Percentiles rank a stretch among this genome's conserved stretches.
phyloP scores from a whole-genome alignment of 2,888 invertebrate species.

The Lottia scabra region DNA sequence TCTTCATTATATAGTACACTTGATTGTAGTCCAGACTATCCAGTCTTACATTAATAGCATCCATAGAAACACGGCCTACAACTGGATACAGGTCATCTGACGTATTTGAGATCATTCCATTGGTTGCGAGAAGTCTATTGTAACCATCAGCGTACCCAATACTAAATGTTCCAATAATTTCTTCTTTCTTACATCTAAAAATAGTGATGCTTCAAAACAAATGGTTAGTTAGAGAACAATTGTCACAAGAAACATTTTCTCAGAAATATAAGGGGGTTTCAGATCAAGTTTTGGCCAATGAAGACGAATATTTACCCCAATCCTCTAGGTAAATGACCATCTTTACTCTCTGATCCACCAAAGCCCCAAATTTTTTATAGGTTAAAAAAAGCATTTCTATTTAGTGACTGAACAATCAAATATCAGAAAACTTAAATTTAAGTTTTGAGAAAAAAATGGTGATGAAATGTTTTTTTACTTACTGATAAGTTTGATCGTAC shows the following conservation, averaged over 20 bases:
- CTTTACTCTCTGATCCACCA: no score
- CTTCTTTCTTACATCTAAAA: slow-evolving; percentile 29
- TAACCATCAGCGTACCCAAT: slow-evolving; percentile 49
- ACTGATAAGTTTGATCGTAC: slow-evolving; percentile 46
- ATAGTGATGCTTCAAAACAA: neutral
- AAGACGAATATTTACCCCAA: no score
- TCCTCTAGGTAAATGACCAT: no score
- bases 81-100: slow-evolving; percentile 35
- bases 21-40: slow-evolving; percentile 27
- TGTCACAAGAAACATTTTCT: no score
- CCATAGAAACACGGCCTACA: slow-evolving; percentile 49
- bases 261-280: no score
- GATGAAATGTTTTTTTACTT: neutral
- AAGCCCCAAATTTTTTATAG: no score
- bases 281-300: no score
- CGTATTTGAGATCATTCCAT: slow-evolving; percentile 26
- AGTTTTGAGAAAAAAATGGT: no score
- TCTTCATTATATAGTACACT: slow-evolving; percentile 33
- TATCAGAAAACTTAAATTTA: no score
- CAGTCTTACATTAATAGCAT: slow-evolving; percentile 41
- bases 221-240: no score
- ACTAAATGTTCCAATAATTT: slow-evolving; percentile 41
- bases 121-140: slow-evolving; percentile 33
- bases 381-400: no score
- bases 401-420: no score